Base-by-base conservation (phyloP, 2,113 vertebrate species). In the Gavialis gangeticus region DNA sequence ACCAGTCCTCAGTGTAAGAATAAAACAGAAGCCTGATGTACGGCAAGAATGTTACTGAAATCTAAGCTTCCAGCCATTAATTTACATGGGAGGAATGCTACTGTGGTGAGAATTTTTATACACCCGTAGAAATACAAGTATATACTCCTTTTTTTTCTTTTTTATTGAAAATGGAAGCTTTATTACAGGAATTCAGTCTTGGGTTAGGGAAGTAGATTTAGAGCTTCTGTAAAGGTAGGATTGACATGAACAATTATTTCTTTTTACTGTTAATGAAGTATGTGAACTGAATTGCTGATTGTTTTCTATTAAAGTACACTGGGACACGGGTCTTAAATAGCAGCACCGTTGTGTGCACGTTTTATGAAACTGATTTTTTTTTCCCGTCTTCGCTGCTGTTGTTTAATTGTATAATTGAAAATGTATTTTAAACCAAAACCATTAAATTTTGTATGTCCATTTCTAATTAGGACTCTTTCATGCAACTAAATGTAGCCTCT, bases 401-500 rank as follows among this genome's bases (percentile, higher is more conserved):
- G 96, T 98, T 96, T 97, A 97, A 97, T 92, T 92, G 28, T 94
- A 75, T 92, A 79, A 75, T 96, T 89, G 96, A 97, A 97, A 94
- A 96, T 96, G 90, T 96, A 93, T 97, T 98, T 97, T 96, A 97
- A 97, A 95, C 90, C 95, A 97, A 96, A 98, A 93, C 97, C 92
- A 98, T 98, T 98, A 98, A 98, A 98, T 98, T 98, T 98, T 98
- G 87, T 98, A 98, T 98, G 97, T 96, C 95, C 81, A 84, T 98
- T 98, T 98, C 96, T 69, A 98, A 98, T 78, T 18, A 78, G 37
- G 85, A 94, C 78, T 93, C 63, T 80, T 66, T 58, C 82, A 9
- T 79, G 19, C 79, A 58, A 80, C 46, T 60, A 82, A 84, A 71
- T 0, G 0, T 7, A 37, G 54, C 55, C 11, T 55, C 84, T 90